Conservation (phyloP, 2,888 invertebrate species). For the Eristalis pertinax region DNA sequence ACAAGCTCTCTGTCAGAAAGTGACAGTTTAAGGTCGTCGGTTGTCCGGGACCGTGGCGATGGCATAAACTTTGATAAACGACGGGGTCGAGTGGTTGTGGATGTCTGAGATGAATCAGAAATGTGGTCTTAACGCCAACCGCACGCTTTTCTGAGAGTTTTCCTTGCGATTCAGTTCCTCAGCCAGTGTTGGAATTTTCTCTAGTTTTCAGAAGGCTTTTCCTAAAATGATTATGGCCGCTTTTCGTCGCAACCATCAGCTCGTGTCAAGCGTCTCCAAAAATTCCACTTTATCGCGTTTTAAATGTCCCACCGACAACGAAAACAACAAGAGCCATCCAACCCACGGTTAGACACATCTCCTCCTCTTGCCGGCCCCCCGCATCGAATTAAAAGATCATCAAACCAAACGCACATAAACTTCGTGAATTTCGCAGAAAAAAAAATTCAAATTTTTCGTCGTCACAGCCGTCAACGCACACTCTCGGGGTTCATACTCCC, state of each 20-base stretch:
- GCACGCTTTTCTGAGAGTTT: too few relatives aligned
- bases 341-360: not conserved
- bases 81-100: too few relatives aligned
- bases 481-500: conserved; percentile 18
- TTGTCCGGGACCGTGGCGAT: too few relatives aligned
- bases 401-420: not conserved
- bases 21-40: not conserved
- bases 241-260: too few relatives aligned
- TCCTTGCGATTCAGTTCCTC: too few relatives aligned
- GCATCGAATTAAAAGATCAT: not conserved
- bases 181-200: too few relatives aligned
- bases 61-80: too few relatives aligned
- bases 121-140: too few relatives aligned
- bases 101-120: too few relatives aligned
- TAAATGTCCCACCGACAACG: not conserved
- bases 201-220: too few relatives aligned
- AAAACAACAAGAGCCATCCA: not conserved
- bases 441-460: not conserved
- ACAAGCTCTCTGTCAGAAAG: not conserved
- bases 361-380: not conserved
- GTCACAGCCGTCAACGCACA: not conserved
- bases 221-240: too few relatives aligned
- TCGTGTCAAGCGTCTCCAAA: too few relatives aligned
- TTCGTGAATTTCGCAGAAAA: not conserved
- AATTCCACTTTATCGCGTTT: not conserved